Base-by-base conservation (phyloP, 2,888 invertebrate species). In the Netelia fuscicornis region DNA sequence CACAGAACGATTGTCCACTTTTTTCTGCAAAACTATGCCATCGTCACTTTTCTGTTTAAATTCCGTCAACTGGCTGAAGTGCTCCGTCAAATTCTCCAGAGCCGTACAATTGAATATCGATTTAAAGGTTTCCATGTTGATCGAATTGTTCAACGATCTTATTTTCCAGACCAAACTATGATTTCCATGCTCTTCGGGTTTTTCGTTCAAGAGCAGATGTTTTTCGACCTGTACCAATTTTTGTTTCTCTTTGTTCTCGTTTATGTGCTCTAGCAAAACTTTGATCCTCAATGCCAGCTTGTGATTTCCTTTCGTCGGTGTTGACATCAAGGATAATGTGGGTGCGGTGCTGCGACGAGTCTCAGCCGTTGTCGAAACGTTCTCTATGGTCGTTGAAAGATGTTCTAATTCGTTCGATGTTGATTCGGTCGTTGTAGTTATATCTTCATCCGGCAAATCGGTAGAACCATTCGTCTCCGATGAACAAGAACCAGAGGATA, bases 151-250 rank as follows among this genome's bases (percentile, higher is more conserved):
- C 44, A 90, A 70, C 0, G 85, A 74, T 71, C 82, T 86, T 13
- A 90, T 25, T 52, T 87, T 85, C 64, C 82, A 68, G 2, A 88
- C 8, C 13, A 90, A 70, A 54, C 86, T 81, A n/a, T 81, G 42
- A 54, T 89, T 85, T 8, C 74, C 72, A 71, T 74, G 37, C 1
- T 87, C 78, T 0, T 68, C 48, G 9, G 84, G 71, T 23, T 71
- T 78, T 79, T 87, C 89, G 54, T 87, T 44, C 48, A 90, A 65
- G 6, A 86, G 65, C 60, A 90, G 42, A 25, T 88, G 84, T 44
- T 88, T 88, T 11, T 90, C 89, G 2, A 90, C 68, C 52, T 89
- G 86, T 3, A 87, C 86, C 30, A 90, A 56, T 30, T 86, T 86
- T 17, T 87, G 81, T 48, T 77, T 88, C 54, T 89, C 85, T 5